Evolutionary conservation across 1,140 invertebrate genomes (phyloP), one percentile per base, ranked within the genome.

Genomic region (Adoxophyes honmai): DNA sequence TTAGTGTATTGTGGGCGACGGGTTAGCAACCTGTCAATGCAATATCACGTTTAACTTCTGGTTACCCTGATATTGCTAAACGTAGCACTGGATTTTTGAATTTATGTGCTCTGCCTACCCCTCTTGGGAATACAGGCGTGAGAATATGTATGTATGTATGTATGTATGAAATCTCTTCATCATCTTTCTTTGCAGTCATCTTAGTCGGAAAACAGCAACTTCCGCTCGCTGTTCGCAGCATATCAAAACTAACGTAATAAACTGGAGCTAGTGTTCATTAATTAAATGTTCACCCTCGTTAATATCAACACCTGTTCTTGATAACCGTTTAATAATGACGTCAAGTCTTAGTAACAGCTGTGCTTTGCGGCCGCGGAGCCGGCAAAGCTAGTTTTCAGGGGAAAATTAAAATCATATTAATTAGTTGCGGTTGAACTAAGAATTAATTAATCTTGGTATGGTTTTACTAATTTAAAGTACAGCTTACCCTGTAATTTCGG

Each of bases 241-340:
- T 44, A 44, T 18, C 42, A 48, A 48, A 28, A 48, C 33, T 34
- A 57, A 61, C 54, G 35, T 57, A 55, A 60, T 55, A 60, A 65
- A 57, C 56, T 55, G 59, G 42, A 11, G 42, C 54, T 72, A 63
- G 64, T 83, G 79, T 87, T 88, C 73, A 86, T 88, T 88, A 86
- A 88, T 86, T 85, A 85, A 86, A 80, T 66, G 60, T 81, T 84
- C 71, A 68, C 78, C 76, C 75, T 78, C 69, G 81, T 88, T 86
- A 86, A 81, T 76, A 88, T 81, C 79, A 82, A 75, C 83, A 86
- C 85, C 85, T 88, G 85, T 70, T 79, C 78, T 80, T 81, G 81
- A 81, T 86, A 86, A 84, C 77, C 78, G 60, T 75, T 85, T 86
- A 84, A 86, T 86, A 86, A 86, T 86, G 76, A 76, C 79, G 80